Evolutionary conservation across 1,140 invertebrate species (phyloP), one percentile per base, ranked within the genome.

Genomic region (Diabrotica virgifera): DNA sequence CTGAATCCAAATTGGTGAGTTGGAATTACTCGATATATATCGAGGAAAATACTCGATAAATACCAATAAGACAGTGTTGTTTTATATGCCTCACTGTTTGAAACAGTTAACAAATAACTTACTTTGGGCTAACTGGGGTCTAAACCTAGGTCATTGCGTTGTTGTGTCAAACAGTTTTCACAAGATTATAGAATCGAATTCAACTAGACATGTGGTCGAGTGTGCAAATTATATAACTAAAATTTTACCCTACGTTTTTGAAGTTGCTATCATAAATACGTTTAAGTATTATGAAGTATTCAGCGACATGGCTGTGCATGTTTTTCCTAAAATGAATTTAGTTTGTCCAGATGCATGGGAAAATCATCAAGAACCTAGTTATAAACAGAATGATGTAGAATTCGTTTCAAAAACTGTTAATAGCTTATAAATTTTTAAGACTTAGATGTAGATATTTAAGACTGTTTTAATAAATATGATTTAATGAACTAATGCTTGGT

Each of bases 101-200:
- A 89, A 89, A 78, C 87, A 91, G 63, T 76, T 95, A 24, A 88
- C 85, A 40, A 94, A 95, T 78, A 95, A 94, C 78, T 84, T 94
- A 40, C 73, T 95, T 35, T 94, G 87, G 85, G 82, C 85, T 12
- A 95, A 95, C 78, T 94, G 92, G 92, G 75, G 74, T 11, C 52
- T 71, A 59, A 74, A 78, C 54, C 80, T 94, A 66, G 71, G 79
- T 51, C 87, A 89, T 66, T 87, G 91, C 67, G 78, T 93, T 64
- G 80, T 94, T 11, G 81, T 93, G 57, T 83, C 87, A 8, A 94
- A 93, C 77, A 93, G 90, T 77, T 89, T 90, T 72, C 78, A 81
- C 14, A 80, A 79, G 64, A 74, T 89, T 5, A 73, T 82, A 53
- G 84, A 85, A 63, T 81, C 79, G 70, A 78, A 82, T 64, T 78